Base-by-base conservation (phyloP, 2,888 invertebrate species). In the Psylliodes chrysocephalus region DNA sequence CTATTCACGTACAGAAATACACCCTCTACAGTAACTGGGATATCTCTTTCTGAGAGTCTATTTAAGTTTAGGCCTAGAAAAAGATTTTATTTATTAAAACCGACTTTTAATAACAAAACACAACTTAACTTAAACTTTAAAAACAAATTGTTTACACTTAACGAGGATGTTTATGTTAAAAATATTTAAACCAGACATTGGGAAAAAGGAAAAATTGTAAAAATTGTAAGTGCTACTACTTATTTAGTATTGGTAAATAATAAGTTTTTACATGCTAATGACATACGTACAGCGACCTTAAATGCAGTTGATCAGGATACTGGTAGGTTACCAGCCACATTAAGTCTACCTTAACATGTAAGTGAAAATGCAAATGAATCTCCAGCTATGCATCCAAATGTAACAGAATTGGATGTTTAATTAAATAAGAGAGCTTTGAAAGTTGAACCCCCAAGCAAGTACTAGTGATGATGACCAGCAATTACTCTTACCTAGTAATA, bases 21-120 rank as follows among this genome's bases (percentile, higher is more conserved):
- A 14, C 63, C 63, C n/a, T 42, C 25, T 47, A 17, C 35, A 0
- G 35, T 15, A 1, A 59, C 60, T 3, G 52, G 38, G 15, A 44
- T 55, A 10, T 17, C 49, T 6, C 61, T 55, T 10, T n/a, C 61
- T 14, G 25, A 61, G 25, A 33, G 12, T 56, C n/a, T 62, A 15
- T 65, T 67, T 14, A 62, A 65, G 54, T 47, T 18, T 18, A 25
- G 38, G 25, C 64, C 67, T 14, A 46, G 65, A 49, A 60, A 62
- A n/a, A 56, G 57, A 49, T 65, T 67, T 22, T 63, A 63, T 53
- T 53, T 65, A 19, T 17, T 67, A 10, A 65, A 67, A 60, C 38
- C 55, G 6, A 15, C 33, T 8, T 12, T 2, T 18, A 42, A 44
- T 49, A 51, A 12, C 12, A 6, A 22, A 55, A 55, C 38, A 14